Base-by-base conservation (phyloP, 2,113 vertebrate species). In the Microtus oregoni region DNA sequence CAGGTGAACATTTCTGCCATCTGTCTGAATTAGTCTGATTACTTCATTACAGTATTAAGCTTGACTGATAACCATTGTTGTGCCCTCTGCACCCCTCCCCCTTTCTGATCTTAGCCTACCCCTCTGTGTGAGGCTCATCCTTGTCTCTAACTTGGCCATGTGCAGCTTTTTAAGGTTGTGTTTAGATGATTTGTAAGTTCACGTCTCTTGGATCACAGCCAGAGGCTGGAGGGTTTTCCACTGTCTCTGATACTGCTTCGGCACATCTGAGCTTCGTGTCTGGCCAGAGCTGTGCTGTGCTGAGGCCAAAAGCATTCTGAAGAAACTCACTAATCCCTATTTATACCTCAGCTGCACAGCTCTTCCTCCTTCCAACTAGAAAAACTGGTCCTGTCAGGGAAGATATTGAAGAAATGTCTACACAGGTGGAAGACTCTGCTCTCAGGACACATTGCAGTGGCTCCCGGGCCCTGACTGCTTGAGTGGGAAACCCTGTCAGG, bases 341-440 rank as follows among this genome's bases (percentile, higher is more conserved):
- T 94, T 92, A 92, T 52, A 78, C 17, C 61, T 41, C 12, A 70
- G 78, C 55, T 94, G 65, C 24, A 92, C 90, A 91, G 82, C 63
- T 78, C 52, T 82, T 97, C 63, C 61, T 83, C n/a, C 41, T 93
- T 78, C 41, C 58, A 91, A 55, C 79, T 94, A 63, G 94, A 92
- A 97, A 93, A 93, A 87, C 90, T 86, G 47, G 73, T 90, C 86
- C 82, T 91, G 26, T 50, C 65, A 30, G 68, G 82, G 73, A 93
- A 77, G 55, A 63, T 73, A 81, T 61, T 55, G 61, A 50, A 82
- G 50, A 89, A 91, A 95, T 90, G 55, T 95, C 68, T 83, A 67
- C 47, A 88, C 3, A 65, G 47, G 83, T 92, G 61, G 73, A 89
- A 75, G 35, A 78, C 58, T 76, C 4, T 76, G 41, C 44, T 44